A percentile compares a stretch with the other conserved stretches of the same genome.
These are phyloP conservation scores for Chrysocyon brachyurus DNA, from an alignment of 2,797 vertebrate species.

Conservation along the genomic window DNA sequence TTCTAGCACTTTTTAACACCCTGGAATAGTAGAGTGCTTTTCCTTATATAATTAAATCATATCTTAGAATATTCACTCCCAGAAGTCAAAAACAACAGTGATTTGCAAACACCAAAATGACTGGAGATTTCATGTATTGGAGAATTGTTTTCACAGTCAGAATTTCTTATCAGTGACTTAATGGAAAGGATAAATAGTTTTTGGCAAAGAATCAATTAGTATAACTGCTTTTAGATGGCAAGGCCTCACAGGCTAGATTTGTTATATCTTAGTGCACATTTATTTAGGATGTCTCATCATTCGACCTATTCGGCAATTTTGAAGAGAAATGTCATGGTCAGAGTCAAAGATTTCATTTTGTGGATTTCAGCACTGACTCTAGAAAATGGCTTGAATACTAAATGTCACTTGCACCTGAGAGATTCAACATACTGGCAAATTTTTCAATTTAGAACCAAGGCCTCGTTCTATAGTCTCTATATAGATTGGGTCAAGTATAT, in stretches of 20 bases:
- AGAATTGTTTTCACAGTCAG: background rate
- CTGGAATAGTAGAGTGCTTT: background rate
- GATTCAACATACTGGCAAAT: background rate
- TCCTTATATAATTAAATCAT: background rate
- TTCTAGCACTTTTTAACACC: background rate
- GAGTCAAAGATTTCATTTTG: constrained; percentile 31
- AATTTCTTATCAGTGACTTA: constrained; percentile 22
- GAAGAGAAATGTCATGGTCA: background rate
- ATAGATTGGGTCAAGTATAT: background rate
- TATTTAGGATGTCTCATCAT: constrained; percentile 29
- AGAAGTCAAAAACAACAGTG: background rate
- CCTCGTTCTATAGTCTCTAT: background rate
- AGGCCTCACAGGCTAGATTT: background rate
- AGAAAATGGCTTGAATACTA: background rate
- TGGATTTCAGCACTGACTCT: background rate
- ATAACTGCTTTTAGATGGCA: background rate
- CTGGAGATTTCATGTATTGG: constrained; percentile 1
- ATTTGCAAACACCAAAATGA: background rate
- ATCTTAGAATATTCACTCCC: background rate
- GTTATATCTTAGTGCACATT: constrained; percentile 27
- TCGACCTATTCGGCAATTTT: constrained; percentile 44
- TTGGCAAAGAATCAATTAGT: constrained; percentile 23
- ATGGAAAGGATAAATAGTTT: constrained; percentile 18
- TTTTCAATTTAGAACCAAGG: background rate
- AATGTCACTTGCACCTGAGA: background rate